These are phyloP conservation scores for Ceratina calcarata DNA, from an alignment of 1,140 invertebrate genomes.

Conservation along the genomic window DNA sequence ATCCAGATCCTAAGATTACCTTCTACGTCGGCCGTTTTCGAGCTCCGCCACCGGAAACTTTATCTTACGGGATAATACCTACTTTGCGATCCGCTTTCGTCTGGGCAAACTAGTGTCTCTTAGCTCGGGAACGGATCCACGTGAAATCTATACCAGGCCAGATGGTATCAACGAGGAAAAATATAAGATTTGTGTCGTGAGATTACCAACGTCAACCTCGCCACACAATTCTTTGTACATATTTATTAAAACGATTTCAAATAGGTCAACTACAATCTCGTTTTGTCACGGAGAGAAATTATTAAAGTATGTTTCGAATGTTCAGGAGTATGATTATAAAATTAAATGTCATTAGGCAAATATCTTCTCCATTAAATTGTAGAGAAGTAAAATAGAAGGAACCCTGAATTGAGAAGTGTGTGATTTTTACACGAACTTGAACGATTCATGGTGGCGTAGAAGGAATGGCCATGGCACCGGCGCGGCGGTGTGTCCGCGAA, in stretches of 20 bases:
- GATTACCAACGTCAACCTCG: slow-evolving; percentile 1
- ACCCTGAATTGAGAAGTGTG: too few species aligned
- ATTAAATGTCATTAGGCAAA: too few species aligned
- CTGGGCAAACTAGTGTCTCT: slow-evolving; percentile 37
- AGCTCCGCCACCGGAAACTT: slow-evolving; percentile 64
- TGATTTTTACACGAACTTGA: not conserved
- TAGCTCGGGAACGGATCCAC: slow-evolving; percentile 23
- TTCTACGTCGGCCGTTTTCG: slow-evolving; percentile 47
- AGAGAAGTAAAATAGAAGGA: too few species aligned
- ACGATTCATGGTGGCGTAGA: slow-evolving; percentile 14
- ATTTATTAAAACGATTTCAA: not conserved
- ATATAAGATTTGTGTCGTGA: slow-evolving; percentile 7
- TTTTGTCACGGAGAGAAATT: too few species aligned
- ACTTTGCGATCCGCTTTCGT: slow-evolving; percentile 58
- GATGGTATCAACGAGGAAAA: slow-evolving; percentile 32
- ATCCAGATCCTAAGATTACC: slow-evolving; percentile 61
- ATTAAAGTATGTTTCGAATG: too few species aligned
- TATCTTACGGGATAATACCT: slow-evolving; percentile 66
- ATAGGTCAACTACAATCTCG: too few species aligned
- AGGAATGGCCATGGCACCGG: not conserved
- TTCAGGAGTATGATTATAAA: too few species aligned
- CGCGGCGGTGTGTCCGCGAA: slow-evolving; percentile 31
- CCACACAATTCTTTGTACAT: not conserved
- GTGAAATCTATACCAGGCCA: slow-evolving; percentile 33
- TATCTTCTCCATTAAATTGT: too few species aligned